Percentiles rank a stretch among this genome's conserved stretches.
Conservation (phyloP, 2,113 vertebrate genomes). For the Chlorodrepanis virens region DNA sequence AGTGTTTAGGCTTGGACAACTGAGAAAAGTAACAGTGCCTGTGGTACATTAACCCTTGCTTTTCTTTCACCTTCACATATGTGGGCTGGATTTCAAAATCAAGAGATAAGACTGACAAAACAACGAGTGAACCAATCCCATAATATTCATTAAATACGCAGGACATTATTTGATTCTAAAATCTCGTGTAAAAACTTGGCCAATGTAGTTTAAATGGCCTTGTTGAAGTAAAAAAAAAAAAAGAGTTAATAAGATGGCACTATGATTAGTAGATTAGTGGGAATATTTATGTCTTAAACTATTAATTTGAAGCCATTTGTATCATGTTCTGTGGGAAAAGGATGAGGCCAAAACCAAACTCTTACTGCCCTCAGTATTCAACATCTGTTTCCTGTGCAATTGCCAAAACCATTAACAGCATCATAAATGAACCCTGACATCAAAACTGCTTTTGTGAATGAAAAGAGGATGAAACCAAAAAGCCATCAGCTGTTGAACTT, state of each 20-base stretch:
- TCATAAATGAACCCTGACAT: neutral
- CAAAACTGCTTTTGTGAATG: slow-evolving; percentile 38
- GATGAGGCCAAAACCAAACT: neutral
- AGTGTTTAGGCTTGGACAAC: neutral
- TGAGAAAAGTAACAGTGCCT: neutral
- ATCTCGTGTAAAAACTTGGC: neutral
- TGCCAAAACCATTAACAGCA: neutral
- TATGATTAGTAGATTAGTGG: neutral
- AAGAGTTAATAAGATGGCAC: neutral
- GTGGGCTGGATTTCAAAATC: neutral
- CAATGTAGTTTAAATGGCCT: neutral
- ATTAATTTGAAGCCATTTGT: neutral
- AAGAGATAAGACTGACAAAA: neutral
- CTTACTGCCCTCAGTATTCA: neutral
- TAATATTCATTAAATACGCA: neutral
- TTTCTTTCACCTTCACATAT: neutral
- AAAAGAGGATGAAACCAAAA: slow-evolving; percentile 15
- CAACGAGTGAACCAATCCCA: neutral
- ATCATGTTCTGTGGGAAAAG: slow-evolving; percentile 4
- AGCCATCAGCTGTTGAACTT: neutral
- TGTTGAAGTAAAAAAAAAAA: slow-evolving; percentile 4
- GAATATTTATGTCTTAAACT: neutral
- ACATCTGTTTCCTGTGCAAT: slow-evolving; percentile 52
- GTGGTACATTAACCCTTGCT: neutral
- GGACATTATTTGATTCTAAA: neutral